These are phyloP conservation scores for Anseranas semipalmata DNA, from an alignment of 2,113 vertebrate species.

Conservation along the genomic window DNA sequence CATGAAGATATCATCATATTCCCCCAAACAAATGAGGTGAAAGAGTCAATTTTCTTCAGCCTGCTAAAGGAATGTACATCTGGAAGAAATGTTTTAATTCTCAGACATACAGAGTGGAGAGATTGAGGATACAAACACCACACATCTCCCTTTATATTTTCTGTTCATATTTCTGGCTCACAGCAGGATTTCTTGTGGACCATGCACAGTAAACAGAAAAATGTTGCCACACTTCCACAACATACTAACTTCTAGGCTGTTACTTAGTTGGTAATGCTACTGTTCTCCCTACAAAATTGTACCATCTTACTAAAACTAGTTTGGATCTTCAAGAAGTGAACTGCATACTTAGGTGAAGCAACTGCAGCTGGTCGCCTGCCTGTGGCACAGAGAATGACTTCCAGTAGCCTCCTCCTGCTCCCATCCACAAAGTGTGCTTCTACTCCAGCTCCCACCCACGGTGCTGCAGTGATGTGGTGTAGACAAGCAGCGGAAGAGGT, in stretches of 20 bases:
- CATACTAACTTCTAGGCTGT: neutral
- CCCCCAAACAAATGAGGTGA: neutral
- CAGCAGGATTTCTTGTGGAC: neutral
- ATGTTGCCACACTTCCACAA: neutral
- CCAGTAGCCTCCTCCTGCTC: neutral
- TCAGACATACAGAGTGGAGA: constrained; percentile 6
- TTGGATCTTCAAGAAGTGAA: neutral
- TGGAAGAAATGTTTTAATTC: constrained; percentile 29
- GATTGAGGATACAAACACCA: neutral
- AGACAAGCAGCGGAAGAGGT: neutral
- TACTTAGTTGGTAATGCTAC: neutral
- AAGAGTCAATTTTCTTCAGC: constrained; percentile 14
- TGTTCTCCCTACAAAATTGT: neutral
- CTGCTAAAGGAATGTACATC: neutral
- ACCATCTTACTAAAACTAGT: neutral
- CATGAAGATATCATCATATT: neutral
- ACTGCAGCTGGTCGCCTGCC: neutral
- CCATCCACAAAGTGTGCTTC: neutral
- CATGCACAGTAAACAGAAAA: neutral
- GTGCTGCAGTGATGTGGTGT: neutral
- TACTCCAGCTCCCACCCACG: neutral
- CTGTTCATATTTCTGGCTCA: neutral
- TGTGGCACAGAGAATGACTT: neutral
- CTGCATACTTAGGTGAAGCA: neutral
- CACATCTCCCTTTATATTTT: constrained; percentile 25